A percentile compares a stretch with the other conserved stretches of the same genome.
Conservation (phyloP, 2,113 vertebrate genomes). For the Nesogale talazaci region DNA sequence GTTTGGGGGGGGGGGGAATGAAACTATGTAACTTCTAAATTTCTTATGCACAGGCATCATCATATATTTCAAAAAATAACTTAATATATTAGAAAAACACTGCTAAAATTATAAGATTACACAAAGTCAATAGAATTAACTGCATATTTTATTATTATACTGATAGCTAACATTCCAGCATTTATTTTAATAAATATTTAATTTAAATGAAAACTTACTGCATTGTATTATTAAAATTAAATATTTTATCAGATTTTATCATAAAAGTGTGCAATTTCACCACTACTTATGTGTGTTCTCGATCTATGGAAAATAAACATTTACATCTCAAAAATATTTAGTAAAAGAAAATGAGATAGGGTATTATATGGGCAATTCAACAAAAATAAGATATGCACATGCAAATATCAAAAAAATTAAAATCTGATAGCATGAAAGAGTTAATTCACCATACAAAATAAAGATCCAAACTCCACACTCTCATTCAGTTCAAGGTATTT, state of each 20-base stretch:
- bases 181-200: not conserved
- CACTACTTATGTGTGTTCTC: not conserved
- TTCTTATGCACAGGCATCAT: not conserved
- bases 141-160: not conserved
- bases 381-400: not conserved
- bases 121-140: not conserved
- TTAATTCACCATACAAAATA: not conserved
- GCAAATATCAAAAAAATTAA: not conserved
- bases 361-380: not conserved
- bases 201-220: not conserved
- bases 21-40: not conserved
- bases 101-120: not conserved
- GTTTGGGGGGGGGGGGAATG: not conserved
- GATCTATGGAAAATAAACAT: not conserved
- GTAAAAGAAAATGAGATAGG: not conserved
- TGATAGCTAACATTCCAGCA: not conserved
- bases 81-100: no score
- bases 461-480: not conserved
- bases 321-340: constrained; percentile 6
- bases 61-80: not conserved
- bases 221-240: not conserved
- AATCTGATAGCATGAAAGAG: not conserved
- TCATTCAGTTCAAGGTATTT: not conserved
- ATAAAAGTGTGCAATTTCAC: not conserved
- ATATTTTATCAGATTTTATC: not conserved